Conservation (phyloP, 2,888 invertebrate genomes). For the Cataglyphis cursor region DNA sequence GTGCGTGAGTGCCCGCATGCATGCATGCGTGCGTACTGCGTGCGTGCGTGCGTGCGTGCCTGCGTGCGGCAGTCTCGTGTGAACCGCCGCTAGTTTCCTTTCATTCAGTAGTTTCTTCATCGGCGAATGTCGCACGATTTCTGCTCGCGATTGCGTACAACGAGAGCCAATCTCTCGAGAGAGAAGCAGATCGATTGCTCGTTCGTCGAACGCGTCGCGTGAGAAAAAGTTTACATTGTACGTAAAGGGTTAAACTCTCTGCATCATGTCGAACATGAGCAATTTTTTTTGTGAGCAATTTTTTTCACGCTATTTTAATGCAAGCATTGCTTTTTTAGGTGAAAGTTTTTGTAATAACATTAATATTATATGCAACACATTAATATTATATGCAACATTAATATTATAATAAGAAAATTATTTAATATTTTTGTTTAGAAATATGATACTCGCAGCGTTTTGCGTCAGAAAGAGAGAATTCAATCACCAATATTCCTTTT, state of each 20-base stretch:
- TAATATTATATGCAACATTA: too few species aligned
- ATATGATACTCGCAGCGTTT: not conserved
- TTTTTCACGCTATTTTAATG: not conserved
- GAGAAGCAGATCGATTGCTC: conserved; percentile 21
- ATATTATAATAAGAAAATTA: not conserved
- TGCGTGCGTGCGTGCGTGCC: conserved; percentile 60
- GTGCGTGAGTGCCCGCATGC: conserved; percentile 43
- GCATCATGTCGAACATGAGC: not conserved
- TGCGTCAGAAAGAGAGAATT: not conserved
- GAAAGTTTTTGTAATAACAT: not conserved
- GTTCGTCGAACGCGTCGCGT: not conserved
- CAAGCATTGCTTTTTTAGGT: not conserved
- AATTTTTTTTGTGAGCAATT: not conserved
- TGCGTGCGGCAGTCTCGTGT: conserved; percentile 81
- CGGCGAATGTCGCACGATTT: conserved; percentile 84
- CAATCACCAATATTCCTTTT: not conserved
- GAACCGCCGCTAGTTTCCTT: conserved; percentile 84
- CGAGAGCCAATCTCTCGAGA: conserved; percentile 19
- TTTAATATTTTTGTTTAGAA: not conserved
- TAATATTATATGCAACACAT: too few species aligned
- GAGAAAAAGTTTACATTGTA: not conserved
- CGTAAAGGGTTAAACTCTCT: not conserved
- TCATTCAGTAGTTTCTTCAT: conserved; percentile 84
- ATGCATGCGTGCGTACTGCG: conserved; percentile 49
- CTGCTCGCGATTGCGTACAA: conserved; percentile 74